Evolutionary conservation across 2,888 invertebrate species (phyloP), one percentile per base, ranked within the genome.

Genomic region (Pachycephus smyrnensis): DNA sequence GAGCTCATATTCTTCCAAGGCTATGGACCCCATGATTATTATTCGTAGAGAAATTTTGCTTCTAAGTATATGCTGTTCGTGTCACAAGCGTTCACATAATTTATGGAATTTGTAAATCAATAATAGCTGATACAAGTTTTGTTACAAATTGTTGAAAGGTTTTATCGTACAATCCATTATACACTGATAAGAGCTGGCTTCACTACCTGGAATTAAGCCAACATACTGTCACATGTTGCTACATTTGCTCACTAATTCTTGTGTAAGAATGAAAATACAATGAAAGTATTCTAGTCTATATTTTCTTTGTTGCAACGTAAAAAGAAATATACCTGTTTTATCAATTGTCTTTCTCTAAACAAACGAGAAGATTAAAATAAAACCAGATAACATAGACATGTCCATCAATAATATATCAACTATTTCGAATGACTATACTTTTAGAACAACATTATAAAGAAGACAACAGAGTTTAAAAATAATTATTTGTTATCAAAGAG

Each of bases 1-100:
- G 71, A 96, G 93, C 89, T 96, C 96, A 90, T 95, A 96, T 90
- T 96, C 96, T 91, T 97, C 96, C 88, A 95, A 92, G 69, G 94
- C 93, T 80, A 94, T 93, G 74, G 93, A 93, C 82, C 93, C 92
- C 93, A 93, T 93, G 71, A 73, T 84, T 76, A 71, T 15, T 40
- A 23, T 55, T 55, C 23, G 55, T 55, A 55, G 23, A 55, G 55
- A 55, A 55, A 55, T 9, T 55, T 55, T 23, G 55, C 6, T 23
- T 23, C 23, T 9, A 55, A 55, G 9, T 55, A 23, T 55, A 55
- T 55, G 23, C 23, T 55, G 23, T 55, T 9, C 15, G 15, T 9
- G 23, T 55, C 9, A 55, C 23, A 15, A 40, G 2, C 55, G 23
- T 55, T 55, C 55, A 55, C 55, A 55, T 55, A 23, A 23, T 23